Conservation (phyloP, 1,140 invertebrate genomes). For the Acromyrmex charruanus region DNA sequence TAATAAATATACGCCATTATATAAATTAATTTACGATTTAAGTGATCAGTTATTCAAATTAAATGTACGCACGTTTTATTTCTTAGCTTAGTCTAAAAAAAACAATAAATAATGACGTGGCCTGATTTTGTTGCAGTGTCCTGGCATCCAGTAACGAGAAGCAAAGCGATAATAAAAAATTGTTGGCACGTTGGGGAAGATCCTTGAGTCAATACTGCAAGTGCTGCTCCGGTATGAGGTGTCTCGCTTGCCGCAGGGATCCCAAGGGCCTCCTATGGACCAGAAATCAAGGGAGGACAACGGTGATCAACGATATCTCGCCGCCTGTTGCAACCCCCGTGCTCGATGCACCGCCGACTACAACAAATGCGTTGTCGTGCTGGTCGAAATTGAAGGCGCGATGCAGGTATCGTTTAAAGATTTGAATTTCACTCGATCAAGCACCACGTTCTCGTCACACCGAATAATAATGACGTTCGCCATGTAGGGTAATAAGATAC, state of each 20-base stretch:
- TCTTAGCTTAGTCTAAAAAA: background rate
- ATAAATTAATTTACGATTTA: background rate
- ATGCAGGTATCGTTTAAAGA: slow-evolving; percentile 65
- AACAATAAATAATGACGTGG: background rate
- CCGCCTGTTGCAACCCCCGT: slow-evolving; percentile 7
- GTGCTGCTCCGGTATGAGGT: slow-evolving; percentile 82
- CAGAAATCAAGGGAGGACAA: slow-evolving; percentile 67
- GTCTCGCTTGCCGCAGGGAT: slow-evolving; percentile 80
- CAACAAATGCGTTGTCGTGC: slow-evolving; percentile 52
- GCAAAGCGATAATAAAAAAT: slow-evolving; percentile 56
- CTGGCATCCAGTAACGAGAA: slow-evolving; percentile 32
- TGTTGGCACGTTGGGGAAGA: slow-evolving; percentile 77
- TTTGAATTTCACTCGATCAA: background rate
- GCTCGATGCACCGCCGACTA: slow-evolving; percentile 14
- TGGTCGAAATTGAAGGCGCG: slow-evolving; percentile 80
- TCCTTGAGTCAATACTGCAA: slow-evolving; percentile 76
- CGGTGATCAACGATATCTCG: slow-evolving; percentile 60
- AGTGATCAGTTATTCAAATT: background rate
- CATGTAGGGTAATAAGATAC: background rate
- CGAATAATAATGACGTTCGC: background rate
- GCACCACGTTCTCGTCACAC: background rate
- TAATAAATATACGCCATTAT: no score
- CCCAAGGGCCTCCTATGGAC: slow-evolving; percentile 81
- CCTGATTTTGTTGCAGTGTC: slow-evolving; percentile 18
- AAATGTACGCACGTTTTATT: background rate